Conservation (phyloP, 2,888 invertebrate species). For the Nymphalis c-album region DNA sequence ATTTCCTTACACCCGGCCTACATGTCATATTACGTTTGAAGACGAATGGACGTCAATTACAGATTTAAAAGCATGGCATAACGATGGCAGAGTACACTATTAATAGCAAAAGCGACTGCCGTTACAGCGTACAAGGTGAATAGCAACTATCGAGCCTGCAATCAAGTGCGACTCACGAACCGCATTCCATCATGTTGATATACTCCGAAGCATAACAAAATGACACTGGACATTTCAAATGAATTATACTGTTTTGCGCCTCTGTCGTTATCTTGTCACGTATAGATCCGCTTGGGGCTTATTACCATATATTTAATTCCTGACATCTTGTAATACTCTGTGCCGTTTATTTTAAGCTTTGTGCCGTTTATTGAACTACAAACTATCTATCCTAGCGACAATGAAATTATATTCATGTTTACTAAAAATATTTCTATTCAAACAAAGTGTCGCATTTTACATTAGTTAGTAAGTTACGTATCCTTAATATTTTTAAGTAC, state of each 20-base stretch:
- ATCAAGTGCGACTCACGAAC: constrained; percentile 19
- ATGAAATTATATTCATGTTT: too few relatives aligned
- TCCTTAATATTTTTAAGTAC: too few relatives aligned
- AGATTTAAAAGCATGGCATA: constrained; percentile 8
- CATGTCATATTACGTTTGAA: background rate
- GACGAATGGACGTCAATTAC: constrained; percentile 3
- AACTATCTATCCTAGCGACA: too few relatives aligned
- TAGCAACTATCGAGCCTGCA: constrained; percentile 18
- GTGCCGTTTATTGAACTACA: background rate
- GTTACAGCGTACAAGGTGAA: constrained; percentile 28
- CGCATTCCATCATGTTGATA: constrained; percentile 31
- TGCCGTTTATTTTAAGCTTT: background rate
- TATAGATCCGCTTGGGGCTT: constrained; percentile 7
- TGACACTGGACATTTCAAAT: constrained; percentile 25
- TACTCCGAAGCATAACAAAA: constrained; percentile 27
- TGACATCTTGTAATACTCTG: background rate
- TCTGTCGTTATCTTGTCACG: constrained; percentile 23
- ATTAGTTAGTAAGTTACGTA: too few relatives aligned
- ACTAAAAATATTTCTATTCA: too few relatives aligned
- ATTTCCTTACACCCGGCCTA: too few relatives aligned
- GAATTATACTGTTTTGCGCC: constrained; percentile 16
- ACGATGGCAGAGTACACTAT: constrained; percentile 6
- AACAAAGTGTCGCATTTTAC: too few relatives aligned
- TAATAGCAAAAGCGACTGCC: constrained; percentile 7
- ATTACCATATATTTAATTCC: background rate